These are phyloP conservation scores for Plutomurus gul DNA, from an alignment of 1,140 invertebrate genomes.

Conservation along the genomic window DNA sequence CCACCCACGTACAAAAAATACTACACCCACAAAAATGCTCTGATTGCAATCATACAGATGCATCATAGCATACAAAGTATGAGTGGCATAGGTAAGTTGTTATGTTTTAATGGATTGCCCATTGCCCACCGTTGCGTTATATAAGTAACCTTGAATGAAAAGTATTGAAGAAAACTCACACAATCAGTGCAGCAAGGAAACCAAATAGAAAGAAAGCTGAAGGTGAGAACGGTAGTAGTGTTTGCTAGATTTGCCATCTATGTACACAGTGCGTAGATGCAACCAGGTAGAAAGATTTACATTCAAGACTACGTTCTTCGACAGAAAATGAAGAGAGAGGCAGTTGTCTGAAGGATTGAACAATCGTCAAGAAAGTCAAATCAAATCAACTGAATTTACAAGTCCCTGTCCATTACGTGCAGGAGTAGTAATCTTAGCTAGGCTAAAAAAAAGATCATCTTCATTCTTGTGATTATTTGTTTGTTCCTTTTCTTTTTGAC, in stretches of 20 bases:
- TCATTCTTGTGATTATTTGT: background rate
- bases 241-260: background rate
- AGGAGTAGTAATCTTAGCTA: background rate
- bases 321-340: conserved; percentile 8
- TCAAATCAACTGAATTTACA: conserved; percentile 14
- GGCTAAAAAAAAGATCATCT: background rate
- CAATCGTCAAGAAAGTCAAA: background rate
- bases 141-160: too few species aligned
- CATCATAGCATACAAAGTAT: too few species aligned
- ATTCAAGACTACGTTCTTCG: background rate
- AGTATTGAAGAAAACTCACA: too few species aligned
- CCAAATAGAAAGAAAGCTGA: too few species aligned
- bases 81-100: too few species aligned
- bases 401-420: background rate
- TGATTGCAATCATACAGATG: too few species aligned
- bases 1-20: too few species aligned
- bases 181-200: too few species aligned
- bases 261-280: background rate
- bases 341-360: background rate
- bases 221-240: background rate
- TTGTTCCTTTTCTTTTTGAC: too few species aligned
- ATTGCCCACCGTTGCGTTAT: too few species aligned
- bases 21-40: too few species aligned
- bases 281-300: conserved; percentile 6
- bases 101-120: too few species aligned